Conservation (phyloP, 2,113 vertebrate species). For the Lagenorhynchus albirostris region DNA sequence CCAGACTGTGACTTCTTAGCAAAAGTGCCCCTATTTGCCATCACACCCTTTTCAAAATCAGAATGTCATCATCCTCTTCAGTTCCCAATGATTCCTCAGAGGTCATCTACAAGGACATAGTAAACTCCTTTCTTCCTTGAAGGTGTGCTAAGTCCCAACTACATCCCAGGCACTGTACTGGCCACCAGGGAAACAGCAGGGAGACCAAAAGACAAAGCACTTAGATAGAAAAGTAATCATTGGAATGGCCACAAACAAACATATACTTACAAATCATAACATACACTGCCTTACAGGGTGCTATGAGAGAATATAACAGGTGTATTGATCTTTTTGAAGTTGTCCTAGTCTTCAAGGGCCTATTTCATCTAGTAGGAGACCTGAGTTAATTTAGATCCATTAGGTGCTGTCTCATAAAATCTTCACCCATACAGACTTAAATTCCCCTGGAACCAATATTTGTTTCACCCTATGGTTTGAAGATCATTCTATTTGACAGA, state of each 20-base stretch:
- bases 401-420: constrained; percentile 7
- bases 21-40: neutral
- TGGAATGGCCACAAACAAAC: neutral
- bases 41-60: constrained; percentile 10
- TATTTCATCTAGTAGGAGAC: constrained; percentile 4
- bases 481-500: constrained; percentile 10
- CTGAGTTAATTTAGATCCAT: constrained; percentile 30
- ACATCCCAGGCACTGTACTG: neutral
- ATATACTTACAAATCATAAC: neutral
- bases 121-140: neutral
- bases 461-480: constrained; percentile 2
- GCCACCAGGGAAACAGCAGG: neutral
- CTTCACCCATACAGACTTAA: neutral
- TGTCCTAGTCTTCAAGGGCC: constrained; percentile 24
- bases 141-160: neutral
- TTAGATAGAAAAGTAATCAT: neutral
- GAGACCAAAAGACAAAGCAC: neutral
- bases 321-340: neutral
- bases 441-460: constrained; percentile 13
- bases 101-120: neutral
- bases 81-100: neutral
- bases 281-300: neutral
- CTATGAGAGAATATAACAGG: neutral
- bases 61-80: neutral
- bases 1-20: neutral